Evolutionary conservation across 2,888 invertebrate species (phyloP).

Genomic region (Harpagoxenus sublaevis): DNA sequence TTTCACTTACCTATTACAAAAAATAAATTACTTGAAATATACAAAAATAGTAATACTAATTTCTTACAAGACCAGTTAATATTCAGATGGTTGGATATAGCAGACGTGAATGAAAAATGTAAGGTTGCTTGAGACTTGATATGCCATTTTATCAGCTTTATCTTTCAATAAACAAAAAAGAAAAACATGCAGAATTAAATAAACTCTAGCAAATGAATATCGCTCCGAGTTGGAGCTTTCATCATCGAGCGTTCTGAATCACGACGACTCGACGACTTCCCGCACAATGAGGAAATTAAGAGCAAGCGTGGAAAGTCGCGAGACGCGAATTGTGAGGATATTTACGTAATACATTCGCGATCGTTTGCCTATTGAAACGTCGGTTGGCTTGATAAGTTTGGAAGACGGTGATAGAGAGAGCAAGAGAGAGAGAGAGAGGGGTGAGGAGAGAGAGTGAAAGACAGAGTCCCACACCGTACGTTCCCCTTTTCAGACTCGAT

Average conservation of each 20-base stretch:
- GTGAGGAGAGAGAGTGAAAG: not conserved
- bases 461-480: slow-evolving; percentile 19
- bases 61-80: not conserved
- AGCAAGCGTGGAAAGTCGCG: slow-evolving; percentile 57
- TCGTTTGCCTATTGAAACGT: slow-evolving; percentile 38
- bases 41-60: not conserved
- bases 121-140: not conserved
- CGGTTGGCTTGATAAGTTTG: slow-evolving; percentile 29
- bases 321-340: slow-evolving; percentile 52
- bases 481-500: slow-evolving; percentile 47
- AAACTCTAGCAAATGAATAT: slow-evolving; percentile 11
- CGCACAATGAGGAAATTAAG: slow-evolving; percentile 29
- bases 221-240: not conserved
- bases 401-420: not conserved
- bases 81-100: not conserved
- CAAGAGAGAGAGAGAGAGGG: not conserved
- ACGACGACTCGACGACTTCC: slow-evolving; percentile 4
- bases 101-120: not conserved
- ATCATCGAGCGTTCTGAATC: slow-evolving; percentile 25
- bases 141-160: not conserved
- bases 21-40: not conserved
- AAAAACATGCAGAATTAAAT: not conserved
- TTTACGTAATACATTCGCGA: slow-evolving; percentile 52
- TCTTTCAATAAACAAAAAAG: not conserved
- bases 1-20: too few species aligned